Percentiles rank a stretch among this genome's conserved stretches.
These are phyloP conservation scores for Mermis nigrescens DNA, from an alignment of 2,888 invertebrate species.

Conservation along the genomic window DNA sequence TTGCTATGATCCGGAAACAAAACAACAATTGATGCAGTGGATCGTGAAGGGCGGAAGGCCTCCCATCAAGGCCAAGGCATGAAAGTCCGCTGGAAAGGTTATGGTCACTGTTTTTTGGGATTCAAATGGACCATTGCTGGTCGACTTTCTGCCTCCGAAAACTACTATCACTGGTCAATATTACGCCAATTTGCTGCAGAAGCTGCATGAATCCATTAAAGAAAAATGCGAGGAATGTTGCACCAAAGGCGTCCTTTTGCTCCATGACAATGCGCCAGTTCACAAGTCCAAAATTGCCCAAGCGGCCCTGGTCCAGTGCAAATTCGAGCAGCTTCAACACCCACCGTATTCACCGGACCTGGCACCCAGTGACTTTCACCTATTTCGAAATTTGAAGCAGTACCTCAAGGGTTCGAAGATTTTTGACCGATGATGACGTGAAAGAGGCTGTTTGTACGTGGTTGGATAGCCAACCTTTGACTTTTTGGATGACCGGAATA, in stretches of 20 bases:
- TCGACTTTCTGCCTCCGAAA: neutral
- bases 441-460: neutral
- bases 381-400: conserved; percentile 12
- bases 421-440: neutral
- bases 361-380: conserved; percentile 10
- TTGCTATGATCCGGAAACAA: too few relatives aligned
- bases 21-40: conserved; percentile 18
- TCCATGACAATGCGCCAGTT: conserved; percentile 1
- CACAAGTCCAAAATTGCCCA: conserved; percentile 8
- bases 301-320: conserved; percentile 9
- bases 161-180: neutral
- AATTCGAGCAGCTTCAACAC: conserved; percentile 11
- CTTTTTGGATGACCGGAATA: too few relatives aligned
- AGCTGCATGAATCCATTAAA: too few relatives aligned
- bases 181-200: conserved; percentile 11
- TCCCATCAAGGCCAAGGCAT: conserved; percentile 7
- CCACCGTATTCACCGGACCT: conserved; percentile 12
- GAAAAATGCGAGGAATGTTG: too few relatives aligned
- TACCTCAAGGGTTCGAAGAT: conserved; percentile 6
- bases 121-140: conserved; percentile 1
- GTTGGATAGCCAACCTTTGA: neutral
- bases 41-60: neutral
- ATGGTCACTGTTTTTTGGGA: conserved; percentile 15
- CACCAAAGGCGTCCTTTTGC: too few relatives aligned
- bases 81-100: conserved; percentile 9